phyloP scores from a whole-genome alignment of 2,888 invertebrate genomes.

The Pyrrhosoma nymphula region DNA sequence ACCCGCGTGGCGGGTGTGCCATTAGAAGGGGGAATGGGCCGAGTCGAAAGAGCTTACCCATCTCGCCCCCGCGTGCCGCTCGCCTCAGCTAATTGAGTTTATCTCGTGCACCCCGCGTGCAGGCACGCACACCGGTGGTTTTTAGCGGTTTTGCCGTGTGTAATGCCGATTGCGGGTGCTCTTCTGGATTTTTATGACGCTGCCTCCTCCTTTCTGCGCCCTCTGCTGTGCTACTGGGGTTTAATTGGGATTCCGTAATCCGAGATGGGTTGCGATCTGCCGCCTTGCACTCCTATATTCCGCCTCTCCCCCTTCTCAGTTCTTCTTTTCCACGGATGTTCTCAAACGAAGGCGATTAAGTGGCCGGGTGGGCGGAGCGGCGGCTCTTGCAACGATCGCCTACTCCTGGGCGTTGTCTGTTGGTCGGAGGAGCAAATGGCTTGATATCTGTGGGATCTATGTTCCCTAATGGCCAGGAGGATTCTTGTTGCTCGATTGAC shows the following conservation, averaged over 20 bases:
- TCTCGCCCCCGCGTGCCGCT: not conserved
- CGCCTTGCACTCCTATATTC: not conserved
- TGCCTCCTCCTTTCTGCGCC: not conserved
- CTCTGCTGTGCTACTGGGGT: not conserved
- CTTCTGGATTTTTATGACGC: not conserved
- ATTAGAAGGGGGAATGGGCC: not conserved
- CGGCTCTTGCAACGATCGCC: not conserved
- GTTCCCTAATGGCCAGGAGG: not conserved
- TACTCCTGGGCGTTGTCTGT: not conserved
- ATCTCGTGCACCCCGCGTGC: not conserved
- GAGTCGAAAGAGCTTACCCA: not conserved
- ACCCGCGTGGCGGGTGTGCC: not conserved
- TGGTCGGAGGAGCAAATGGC: not conserved
- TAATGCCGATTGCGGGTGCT: not conserved
- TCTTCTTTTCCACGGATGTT: not conserved
- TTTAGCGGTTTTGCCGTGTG: not conserved
- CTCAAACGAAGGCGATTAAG: not conserved
- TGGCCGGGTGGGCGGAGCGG: not conserved
- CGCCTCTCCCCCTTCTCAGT: not conserved
- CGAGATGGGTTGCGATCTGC: not conserved
- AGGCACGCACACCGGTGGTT: not conserved
- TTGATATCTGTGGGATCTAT: not conserved
- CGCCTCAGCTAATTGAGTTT: slow-evolving; percentile 12
- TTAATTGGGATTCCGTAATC: slow-evolving; percentile 28
- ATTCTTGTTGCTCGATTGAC: not conserved